These are phyloP conservation scores for Saxicola maurus DNA, from an alignment of 2,797 vertebrate genomes.

Conservation along the genomic window DNA sequence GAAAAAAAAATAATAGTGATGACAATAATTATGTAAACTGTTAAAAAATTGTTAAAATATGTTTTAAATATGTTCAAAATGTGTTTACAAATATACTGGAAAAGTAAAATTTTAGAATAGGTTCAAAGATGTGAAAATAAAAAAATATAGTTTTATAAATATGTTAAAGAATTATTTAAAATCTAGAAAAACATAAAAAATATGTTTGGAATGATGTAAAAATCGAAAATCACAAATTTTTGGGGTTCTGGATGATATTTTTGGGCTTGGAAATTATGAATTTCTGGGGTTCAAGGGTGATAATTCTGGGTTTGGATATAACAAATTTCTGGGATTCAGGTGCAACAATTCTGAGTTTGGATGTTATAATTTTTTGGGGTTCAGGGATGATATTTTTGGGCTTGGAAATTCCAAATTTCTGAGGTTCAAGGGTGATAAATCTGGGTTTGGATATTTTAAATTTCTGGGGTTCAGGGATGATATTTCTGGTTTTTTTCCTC, in stretches of 20 bases:
- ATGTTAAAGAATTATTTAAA: fast-evolving
- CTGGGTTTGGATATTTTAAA: fast-evolving
- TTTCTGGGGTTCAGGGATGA: not conserved
- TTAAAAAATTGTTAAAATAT: fast-evolving
- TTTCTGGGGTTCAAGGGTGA: no score
- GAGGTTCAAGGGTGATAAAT: no score
- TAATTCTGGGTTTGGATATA: no score
- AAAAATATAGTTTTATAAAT: not conserved
- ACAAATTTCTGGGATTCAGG: no score
- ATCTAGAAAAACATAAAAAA: not conserved
- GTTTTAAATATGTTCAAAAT: not conserved
- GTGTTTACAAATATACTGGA: not conserved
- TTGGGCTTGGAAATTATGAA: no score
- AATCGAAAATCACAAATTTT: not conserved
- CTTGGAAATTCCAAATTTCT: no score
- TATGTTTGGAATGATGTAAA: fast-evolving
- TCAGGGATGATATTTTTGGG: no score
- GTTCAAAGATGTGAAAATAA: fast-evolving
- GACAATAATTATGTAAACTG: not conserved
- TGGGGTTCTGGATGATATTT: no score
- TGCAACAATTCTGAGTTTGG: no score
- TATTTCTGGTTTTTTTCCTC: not conserved
- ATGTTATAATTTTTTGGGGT: no score
- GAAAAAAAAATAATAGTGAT: not conserved
- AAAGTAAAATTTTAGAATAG: not conserved